Evolutionary conservation across 2,888 invertebrate species (phyloP).

Genomic region (Melieria crassipennis): DNA sequence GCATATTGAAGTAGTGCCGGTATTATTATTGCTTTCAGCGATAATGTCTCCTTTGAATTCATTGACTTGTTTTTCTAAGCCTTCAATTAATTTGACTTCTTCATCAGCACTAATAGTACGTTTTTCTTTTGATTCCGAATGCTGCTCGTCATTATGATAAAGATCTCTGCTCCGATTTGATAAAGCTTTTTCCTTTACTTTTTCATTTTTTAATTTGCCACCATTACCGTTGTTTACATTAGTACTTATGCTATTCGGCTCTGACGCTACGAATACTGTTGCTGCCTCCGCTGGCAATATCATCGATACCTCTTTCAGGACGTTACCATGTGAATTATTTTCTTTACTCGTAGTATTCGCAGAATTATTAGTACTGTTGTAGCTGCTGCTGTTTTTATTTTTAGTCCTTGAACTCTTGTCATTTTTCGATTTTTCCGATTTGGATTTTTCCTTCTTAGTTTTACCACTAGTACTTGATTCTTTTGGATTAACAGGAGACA

Average conservation of each 20-base stretch:
- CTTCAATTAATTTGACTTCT: slow-evolving; percentile 52
- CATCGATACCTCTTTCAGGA: slow-evolving; percentile 41
- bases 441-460: slow-evolving; percentile 55
- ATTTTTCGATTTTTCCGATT: slow-evolving; percentile 68
- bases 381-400: slow-evolving; percentile 53
- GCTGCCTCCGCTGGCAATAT: slow-evolving; percentile 32
- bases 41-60: not conserved
- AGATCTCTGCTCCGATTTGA: slow-evolving; percentile 45
- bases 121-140: slow-evolving; percentile 59
- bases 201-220: not conserved
- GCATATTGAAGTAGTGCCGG: slow-evolving; percentile 35
- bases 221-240: not conserved
- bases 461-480: slow-evolving; percentile 34
- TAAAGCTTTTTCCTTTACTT: slow-evolving; percentile 67
- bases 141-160: slow-evolving; percentile 50
- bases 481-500: slow-evolving; percentile 67
- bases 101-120: slow-evolving; percentile 46
- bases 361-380: slow-evolving; percentile 49
- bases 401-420: slow-evolving; percentile 66
- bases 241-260: slow-evolving; percentile 43
- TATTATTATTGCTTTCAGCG: slow-evolving; percentile 20
- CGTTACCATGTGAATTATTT: slow-evolving; percentile 47
- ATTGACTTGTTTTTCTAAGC: slow-evolving; percentile 43
- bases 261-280: slow-evolving; percentile 11
- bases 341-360: slow-evolving; percentile 47